A percentile compares a stretch with the other conserved stretches of the same genome.
Evolutionary conservation across 2,888 invertebrate species (phyloP).

Genomic region (Zaprionus bogoriensis): DNA sequence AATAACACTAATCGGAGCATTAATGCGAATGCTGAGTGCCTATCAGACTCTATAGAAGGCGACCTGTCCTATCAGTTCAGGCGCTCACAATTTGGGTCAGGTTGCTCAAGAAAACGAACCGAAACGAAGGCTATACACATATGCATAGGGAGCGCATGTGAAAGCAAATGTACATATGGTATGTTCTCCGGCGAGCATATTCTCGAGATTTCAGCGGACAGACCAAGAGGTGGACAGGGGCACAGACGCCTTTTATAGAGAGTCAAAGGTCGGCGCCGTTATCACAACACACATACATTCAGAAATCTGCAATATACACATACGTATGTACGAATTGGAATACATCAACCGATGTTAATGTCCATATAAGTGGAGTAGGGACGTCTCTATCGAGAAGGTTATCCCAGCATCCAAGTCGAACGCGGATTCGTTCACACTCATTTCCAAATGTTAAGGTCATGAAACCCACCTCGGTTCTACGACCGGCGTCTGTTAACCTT

Average conservation of each 20-base stretch:
- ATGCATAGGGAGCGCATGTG: not conserved
- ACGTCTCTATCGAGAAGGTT: not conserved
- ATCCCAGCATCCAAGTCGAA: not conserved
- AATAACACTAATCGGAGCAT: conserved; percentile 27
- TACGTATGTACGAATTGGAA: not conserved
- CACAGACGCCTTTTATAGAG: too few species aligned
- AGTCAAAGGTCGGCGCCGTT: too few species aligned
- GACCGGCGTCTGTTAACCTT: not conserved
- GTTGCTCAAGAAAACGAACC: conserved; percentile 35
- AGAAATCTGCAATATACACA: too few species aligned
- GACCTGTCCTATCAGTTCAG: conserved; percentile 49
- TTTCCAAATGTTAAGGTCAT: not conserved
- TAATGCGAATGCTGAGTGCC: conserved; percentile 19
- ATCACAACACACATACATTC: too few species aligned
- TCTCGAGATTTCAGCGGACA: not conserved
- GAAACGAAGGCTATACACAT: conserved; percentile 1
- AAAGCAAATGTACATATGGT: not conserved
- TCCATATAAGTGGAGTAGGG: not conserved
- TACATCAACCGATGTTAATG: not conserved
- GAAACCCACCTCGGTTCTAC: not conserved
- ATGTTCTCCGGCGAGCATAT: too few species aligned
- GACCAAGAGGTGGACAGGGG: not conserved
- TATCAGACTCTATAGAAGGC: conserved; percentile 26
- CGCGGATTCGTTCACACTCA: not conserved
- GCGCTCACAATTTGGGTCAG: conserved; percentile 48